Percentiles rank a stretch among this genome's conserved stretches.
These are phyloP conservation scores for Hypomesus transpacificus DNA, from an alignment of 2,113 vertebrate genomes.

Conservation along the genomic window DNA sequence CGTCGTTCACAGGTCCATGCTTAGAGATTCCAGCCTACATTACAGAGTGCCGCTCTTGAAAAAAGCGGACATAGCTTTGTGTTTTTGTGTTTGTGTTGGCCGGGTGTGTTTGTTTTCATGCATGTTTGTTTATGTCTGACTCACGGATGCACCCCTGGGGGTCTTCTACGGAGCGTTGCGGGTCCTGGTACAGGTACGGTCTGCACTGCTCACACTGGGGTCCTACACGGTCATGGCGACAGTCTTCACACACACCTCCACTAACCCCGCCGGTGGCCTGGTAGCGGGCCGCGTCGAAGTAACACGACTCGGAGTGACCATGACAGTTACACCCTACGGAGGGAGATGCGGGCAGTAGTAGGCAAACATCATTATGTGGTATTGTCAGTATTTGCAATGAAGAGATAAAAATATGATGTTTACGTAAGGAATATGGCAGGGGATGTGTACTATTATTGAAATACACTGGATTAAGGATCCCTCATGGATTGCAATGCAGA, in stretches of 20 bases:
- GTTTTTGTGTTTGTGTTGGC: not conserved
- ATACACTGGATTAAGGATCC: too few relatives aligned
- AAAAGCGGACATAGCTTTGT: not conserved
- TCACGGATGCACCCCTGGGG: slow-evolving; percentile 73
- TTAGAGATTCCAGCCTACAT: too few relatives aligned
- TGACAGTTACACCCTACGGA: slow-evolving; percentile 81
- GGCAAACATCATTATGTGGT: not conserved
- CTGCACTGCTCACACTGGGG: slow-evolving; percentile 78
- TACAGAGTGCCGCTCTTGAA: not conserved
- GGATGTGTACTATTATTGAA: too few relatives aligned
- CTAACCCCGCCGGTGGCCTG: slow-evolving; percentile 63
- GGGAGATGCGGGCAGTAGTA: not conserved
- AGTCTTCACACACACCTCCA: slow-evolving; percentile 82
- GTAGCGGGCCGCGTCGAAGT: slow-evolving; percentile 72
- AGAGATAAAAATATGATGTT: too few relatives aligned
- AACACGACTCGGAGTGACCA: slow-evolving; percentile 78
- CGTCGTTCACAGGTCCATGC: too few relatives aligned
- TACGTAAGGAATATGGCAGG: too few relatives aligned
- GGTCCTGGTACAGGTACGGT: slow-evolving; percentile 75
- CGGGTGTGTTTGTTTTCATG: too few relatives aligned
- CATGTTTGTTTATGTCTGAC: slow-evolving; percentile 26
- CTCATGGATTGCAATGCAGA: too few relatives aligned
- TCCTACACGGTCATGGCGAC: slow-evolving; percentile 75
- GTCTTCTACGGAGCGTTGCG: slow-evolving; percentile 64
- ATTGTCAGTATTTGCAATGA: not conserved